A percentile compares a stretch with the other conserved stretches of the same genome.
phyloP scores from a whole-genome alignment of 2,113 vertebrate species.

The Onychostoma macrolepis region DNA sequence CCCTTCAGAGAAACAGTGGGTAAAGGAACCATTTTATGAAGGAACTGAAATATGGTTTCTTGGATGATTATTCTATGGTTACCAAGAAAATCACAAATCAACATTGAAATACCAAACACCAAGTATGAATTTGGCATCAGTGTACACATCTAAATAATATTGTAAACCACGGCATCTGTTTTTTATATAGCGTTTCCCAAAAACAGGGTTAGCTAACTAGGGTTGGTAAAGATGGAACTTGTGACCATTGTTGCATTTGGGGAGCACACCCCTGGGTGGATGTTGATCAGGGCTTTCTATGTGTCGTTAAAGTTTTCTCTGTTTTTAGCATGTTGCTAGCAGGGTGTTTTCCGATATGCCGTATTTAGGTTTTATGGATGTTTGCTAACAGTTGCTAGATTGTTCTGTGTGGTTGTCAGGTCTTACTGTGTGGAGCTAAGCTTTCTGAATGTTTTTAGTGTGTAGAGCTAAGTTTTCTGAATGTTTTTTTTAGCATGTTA shows the following conservation, averaged over 20 bases:
- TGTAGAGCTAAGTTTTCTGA: not conserved
- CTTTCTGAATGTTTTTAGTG: not conserved
- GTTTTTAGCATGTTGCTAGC: not conserved
- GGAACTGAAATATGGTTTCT: conserved; percentile 61
- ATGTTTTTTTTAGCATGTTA: no score
- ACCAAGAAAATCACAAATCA: conserved; percentile 66
- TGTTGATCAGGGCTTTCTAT: no score
- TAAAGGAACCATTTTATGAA: conserved; percentile 61
- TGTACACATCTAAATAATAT: not conserved
- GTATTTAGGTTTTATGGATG: not conserved
- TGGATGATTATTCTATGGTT: conserved; percentile 59
- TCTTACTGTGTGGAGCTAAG: not conserved
- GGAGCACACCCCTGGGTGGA: no score
- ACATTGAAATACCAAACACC: conserved; percentile 17
- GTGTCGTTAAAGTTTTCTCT: no score
- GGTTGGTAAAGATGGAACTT: no score
- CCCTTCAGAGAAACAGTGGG: conserved; percentile 46
- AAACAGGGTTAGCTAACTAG: no score
- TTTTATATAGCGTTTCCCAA: not conserved
- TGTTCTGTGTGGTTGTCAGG: not conserved
- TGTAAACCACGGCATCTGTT: not conserved
- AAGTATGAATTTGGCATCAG: not conserved
- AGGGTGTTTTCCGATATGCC: not conserved
- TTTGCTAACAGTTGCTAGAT: not conserved
- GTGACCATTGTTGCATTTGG: no score